Evolutionary conservation across 1,140 invertebrate species (phyloP), one percentile per base, ranked within the genome.

Genomic region (Drosophila lowei): DNA sequence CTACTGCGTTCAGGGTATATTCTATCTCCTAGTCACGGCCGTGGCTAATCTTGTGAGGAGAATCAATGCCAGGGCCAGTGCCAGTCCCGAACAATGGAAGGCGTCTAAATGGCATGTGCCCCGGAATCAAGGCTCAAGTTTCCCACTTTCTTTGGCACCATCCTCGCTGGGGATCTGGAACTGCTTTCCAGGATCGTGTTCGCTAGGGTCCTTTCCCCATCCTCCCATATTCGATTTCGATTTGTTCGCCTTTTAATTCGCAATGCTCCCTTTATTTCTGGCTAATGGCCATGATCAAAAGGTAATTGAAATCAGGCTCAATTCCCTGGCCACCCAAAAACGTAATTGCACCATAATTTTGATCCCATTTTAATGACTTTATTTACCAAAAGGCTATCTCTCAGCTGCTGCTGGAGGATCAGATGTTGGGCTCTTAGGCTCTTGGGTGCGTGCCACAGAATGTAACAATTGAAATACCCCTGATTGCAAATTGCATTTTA

Each of bases 311-410:
- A 77, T 64, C 55, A 55, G 55, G 28, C 54, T 54, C 30, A 56
- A 72, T 61, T 71, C 52, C 25, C 23, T 64, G 62, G 61, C 84
- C 83, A 88, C 83, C 83, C 83, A 88, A 88, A 88, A 83, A 64
- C 42, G 62, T 88, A 88, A 88, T 88, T 88, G 75, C 75, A 70
- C 64, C 79, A 79, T 88, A 67, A 88, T 88, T 83, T 88, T 88
- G 83, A 88, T 88, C 86, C 77, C 71, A 88, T 79, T 88, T 88
- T 88, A 88, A 88, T 88, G 83, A 88, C 83, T 88, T 88, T 83
- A 86, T 86, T 86, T 81, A 56, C 41, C 57, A 54, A 54, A 21
- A 38, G 11, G 34, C 34, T 9, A 8, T 2, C 28, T 11, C 44
- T 30, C 53, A 47, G 71, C 25, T 64, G 65, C 38, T 21, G 21